These are phyloP conservation scores for Prunella strophiata DNA, from an alignment of 2,797 vertebrate species.

Conservation along the genomic window DNA sequence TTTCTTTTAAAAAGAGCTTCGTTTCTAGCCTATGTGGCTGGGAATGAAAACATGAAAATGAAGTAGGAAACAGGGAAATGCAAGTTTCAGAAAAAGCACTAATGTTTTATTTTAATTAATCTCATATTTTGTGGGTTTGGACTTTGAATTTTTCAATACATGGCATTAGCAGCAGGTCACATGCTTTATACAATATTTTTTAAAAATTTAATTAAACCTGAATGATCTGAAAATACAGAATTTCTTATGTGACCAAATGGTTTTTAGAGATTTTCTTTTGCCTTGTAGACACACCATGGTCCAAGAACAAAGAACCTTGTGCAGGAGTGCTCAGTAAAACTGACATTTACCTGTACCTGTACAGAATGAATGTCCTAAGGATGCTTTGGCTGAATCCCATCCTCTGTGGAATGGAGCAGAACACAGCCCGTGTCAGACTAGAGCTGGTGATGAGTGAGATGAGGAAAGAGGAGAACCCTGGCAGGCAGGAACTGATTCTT, in stretches of 20 bases:
- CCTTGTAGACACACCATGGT: background rate
- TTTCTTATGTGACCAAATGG: background rate
- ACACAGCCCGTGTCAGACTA: background rate
- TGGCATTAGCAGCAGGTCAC: background rate
- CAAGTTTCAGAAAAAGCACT: background rate
- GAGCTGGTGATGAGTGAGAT: background rate
- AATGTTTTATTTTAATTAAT: background rate
- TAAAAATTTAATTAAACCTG: background rate
- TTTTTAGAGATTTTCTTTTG: background rate
- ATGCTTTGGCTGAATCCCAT: background rate
- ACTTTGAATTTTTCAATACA: background rate
- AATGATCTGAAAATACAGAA: background rate
- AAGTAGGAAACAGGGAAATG: background rate
- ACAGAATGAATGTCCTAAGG: background rate
- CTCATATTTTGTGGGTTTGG: background rate
- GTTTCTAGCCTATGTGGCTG: background rate
- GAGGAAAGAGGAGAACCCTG: background rate
- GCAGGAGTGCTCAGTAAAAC: background rate
- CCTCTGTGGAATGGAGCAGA: background rate
- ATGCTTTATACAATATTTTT: background rate
- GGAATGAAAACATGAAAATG: background rate
- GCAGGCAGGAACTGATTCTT: background rate
- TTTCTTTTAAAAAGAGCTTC: background rate
- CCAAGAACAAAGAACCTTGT: background rate
- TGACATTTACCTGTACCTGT: rapidly evolving